Percentiles rank a stretch among this genome's conserved stretches.
Evolutionary conservation across 2,797 vertebrate species (phyloP).

Genomic region (Meriones psammophilus): DNA sequence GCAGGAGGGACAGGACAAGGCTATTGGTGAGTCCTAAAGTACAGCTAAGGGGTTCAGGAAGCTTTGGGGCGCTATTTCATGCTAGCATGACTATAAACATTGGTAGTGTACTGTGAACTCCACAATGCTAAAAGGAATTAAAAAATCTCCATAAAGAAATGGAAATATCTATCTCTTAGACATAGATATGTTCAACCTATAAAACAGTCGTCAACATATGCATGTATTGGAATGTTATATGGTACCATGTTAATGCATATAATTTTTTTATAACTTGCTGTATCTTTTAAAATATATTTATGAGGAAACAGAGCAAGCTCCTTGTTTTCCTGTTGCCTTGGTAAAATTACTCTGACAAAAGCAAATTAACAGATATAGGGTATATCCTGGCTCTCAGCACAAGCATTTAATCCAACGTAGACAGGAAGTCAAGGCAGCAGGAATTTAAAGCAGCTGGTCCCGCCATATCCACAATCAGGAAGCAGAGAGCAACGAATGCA

Average conservation of each 20-base stretch:
- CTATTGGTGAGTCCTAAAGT: not conserved
- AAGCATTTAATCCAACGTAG: not conserved
- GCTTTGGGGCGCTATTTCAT: not conserved
- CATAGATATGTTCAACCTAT: not conserved
- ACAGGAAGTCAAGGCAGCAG: not conserved
- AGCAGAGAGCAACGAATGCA: not conserved
- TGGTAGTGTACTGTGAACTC: not conserved
- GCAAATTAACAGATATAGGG: not conserved
- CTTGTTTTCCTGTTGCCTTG: not conserved
- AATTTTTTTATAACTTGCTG: not conserved
- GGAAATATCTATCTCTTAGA: not conserved
- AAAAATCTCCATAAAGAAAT: not conserved
- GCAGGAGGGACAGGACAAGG: not conserved
- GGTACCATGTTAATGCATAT: not conserved
- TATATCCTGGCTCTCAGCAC: not conserved
- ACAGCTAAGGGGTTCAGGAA: not conserved
- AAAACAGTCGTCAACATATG: not conserved
- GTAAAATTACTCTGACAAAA: not conserved
- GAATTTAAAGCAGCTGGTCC: not conserved
- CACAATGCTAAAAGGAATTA: not conserved
- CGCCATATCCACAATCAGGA: not conserved
- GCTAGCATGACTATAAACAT: not conserved
- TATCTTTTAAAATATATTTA: not conserved
- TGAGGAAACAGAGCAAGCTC: not conserved
- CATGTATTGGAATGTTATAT: not conserved